Conservation (phyloP, 1,140 invertebrate species). For the Planococcus citri region DNA sequence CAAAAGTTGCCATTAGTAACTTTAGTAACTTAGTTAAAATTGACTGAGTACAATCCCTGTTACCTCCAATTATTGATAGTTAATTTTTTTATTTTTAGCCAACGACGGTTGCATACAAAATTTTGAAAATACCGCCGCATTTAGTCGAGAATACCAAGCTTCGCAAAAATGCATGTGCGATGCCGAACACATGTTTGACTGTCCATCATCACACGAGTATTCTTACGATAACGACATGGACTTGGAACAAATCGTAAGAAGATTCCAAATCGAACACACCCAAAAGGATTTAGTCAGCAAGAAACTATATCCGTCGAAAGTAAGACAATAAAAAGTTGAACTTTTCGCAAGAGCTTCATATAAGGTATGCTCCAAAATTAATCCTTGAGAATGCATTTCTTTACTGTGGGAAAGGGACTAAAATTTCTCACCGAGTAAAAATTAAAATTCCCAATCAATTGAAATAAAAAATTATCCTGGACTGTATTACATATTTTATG, state of each 20-base stretch:
- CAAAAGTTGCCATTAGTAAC: too few relatives aligned
- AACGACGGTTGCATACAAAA: slow-evolving; percentile 79
- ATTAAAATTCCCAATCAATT: too few relatives aligned
- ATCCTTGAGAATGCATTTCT: too few relatives aligned
- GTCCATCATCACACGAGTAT: slow-evolving; percentile 40
- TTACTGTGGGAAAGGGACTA: too few relatives aligned
- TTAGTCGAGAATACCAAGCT: slow-evolving; percentile 86
- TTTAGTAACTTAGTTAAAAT: too few relatives aligned
- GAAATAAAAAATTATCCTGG: too few relatives aligned
- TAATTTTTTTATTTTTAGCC: too few relatives aligned
- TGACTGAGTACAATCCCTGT: too few relatives aligned
- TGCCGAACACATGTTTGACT: slow-evolving; percentile 96
- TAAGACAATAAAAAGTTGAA: too few relatives aligned
- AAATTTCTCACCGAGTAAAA: not conserved
- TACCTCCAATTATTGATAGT: not conserved
- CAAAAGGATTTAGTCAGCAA: slow-evolving; percentile 65
- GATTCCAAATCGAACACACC: slow-evolving; percentile 38
- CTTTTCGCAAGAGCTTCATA: too few relatives aligned
- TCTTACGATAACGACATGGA: slow-evolving; percentile 34
- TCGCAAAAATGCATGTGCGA: slow-evolving; percentile 95
- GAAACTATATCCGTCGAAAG: slow-evolving; percentile 56
- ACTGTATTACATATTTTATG: too few relatives aligned
- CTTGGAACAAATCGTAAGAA: slow-evolving; percentile 40
- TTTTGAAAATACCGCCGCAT: slow-evolving; percentile 91
- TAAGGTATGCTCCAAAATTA: too few relatives aligned